These are phyloP conservation scores for Lampris incognitus DNA, from an alignment of 2,113 vertebrate species.

Conservation along the genomic window DNA sequence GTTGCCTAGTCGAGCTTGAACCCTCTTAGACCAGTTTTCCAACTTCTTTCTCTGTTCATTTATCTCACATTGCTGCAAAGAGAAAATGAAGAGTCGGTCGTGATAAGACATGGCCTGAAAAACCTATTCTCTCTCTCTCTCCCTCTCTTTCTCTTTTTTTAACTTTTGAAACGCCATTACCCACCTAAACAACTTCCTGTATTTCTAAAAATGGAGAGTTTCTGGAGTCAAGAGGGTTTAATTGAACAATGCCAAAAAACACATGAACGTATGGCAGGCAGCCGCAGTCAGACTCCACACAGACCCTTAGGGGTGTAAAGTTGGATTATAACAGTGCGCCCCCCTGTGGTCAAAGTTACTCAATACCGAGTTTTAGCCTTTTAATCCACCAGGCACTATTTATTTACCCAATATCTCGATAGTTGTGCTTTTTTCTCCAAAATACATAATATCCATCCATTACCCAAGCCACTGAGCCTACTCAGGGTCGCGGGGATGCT, in stretches of 20 bases:
- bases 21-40: slow-evolving; percentile 85
- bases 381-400: background rate
- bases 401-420: background rate
- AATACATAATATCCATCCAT: no score
- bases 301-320: background rate
- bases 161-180: no score
- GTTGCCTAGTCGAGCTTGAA: slow-evolving; percentile 90
- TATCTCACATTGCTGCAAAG: slow-evolving; percentile 84
- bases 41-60: slow-evolving; percentile 87
- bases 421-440: no score
- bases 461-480: no score
- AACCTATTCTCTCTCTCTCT: background rate
- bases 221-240: no score
- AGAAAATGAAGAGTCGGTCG: slow-evolving; percentile 22
- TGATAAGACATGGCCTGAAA: background rate
- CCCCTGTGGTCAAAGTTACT: slow-evolving; percentile 45
- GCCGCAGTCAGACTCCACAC: no score
- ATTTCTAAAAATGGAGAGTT: no score
- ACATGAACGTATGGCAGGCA: background rate
- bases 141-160: no score
- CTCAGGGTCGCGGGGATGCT: no score
- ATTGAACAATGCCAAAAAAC: no score
- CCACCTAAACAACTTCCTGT: no score
- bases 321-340: slow-evolving; percentile 38
- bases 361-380: background rate